Evolutionary conservation across 2,797 vertebrate genomes (phyloP), one percentile per base, ranked within the genome.

Genomic region (Diceros bicornis): DNA sequence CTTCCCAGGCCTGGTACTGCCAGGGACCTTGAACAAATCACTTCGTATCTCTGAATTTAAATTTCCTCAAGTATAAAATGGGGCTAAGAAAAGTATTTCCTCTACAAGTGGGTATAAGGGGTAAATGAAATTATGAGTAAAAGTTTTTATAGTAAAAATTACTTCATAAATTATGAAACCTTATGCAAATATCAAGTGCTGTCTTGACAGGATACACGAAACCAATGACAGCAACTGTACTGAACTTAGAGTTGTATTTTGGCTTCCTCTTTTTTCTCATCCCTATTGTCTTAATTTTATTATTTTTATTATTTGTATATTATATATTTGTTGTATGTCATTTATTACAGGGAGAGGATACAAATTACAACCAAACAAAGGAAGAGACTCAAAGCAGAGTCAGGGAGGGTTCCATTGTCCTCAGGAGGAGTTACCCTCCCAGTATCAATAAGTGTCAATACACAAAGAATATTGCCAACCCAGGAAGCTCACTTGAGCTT

Each of bases 11-110:
- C 34, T 95, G 62, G 20, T 91, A 84, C 59, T 91, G 6, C 68
- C 34, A 71, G 37, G 25, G 13, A 89, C n/a, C 47, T 75, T 85
- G 44, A 96, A 68, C 89, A 83, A 90, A 72, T 83, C 62, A 85
- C 12, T 88, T 79, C 61, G 7, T 88, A 79, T 84, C 44, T 79
- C 37, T 92, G 91, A 62, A 64, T 66, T 71, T 85, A 57, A 84
- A 92, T 71, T 86, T 96, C 9, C 52, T 90, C n/a, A 79, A 72
- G 21, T 93, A 9, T 96, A 86, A 94, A 94, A 61, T 78, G 50
- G 32, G 1, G 4, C 68, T 72, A 62, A 93, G 66, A 34, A 97
- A 85, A 85, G 32, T 77, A 91, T 1, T 84, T 95, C 21, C 18
- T 87, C 71, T 66, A 90, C 4, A 59, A 92, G 50, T 83, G 66